A percentile compares a stretch with the other conserved stretches of the same genome.
These are phyloP conservation scores for Diachasma alloeum DNA, from an alignment of 1,140 invertebrate species.

Conservation along the genomic window DNA sequence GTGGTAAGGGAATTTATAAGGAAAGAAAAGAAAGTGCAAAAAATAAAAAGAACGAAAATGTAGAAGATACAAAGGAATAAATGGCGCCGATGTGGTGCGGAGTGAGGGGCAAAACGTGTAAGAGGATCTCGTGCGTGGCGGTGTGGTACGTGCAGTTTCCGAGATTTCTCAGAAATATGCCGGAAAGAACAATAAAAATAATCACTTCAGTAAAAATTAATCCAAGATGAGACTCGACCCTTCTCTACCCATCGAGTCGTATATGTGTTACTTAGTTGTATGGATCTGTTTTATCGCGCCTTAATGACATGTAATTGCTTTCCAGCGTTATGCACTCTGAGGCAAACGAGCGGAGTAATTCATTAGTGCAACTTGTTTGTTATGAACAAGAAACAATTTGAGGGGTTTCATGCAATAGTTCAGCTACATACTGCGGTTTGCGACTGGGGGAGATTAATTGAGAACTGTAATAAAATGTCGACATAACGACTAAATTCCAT, in stretches of 20 bases:
- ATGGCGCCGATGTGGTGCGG: background rate
- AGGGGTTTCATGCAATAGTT: background rate
- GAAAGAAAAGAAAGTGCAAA: background rate
- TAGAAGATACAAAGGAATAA: constrained; percentile 8
- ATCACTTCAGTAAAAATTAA: constrained; percentile 61
- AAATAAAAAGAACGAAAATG: background rate
- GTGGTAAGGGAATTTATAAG: background rate
- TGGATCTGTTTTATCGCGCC: constrained; percentile 17
- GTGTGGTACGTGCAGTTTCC: constrained; percentile 47
- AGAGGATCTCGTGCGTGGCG: constrained; percentile 53
- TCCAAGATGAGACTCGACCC: constrained; percentile 38
- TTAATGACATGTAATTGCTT: constrained; percentile 64
- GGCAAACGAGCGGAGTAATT: constrained; percentile 31
- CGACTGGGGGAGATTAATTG: background rate
- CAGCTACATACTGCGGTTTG: background rate
- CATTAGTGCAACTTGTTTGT: constrained; percentile 19
- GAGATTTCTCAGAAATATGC: constrained; percentile 62
- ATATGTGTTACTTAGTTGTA: background rate
- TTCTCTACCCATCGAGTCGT: constrained; percentile 1
- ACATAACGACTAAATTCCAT: background rate
- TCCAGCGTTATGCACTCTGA: constrained; percentile 50
- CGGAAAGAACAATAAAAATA: constrained; percentile 66
- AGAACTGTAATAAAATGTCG: background rate
- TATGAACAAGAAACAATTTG: constrained; percentile 2
- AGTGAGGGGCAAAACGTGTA: constrained; percentile 26